These are phyloP conservation scores for Drosophila siamana DNA, from an alignment of 2,888 invertebrate genomes.

Conservation along the genomic window DNA sequence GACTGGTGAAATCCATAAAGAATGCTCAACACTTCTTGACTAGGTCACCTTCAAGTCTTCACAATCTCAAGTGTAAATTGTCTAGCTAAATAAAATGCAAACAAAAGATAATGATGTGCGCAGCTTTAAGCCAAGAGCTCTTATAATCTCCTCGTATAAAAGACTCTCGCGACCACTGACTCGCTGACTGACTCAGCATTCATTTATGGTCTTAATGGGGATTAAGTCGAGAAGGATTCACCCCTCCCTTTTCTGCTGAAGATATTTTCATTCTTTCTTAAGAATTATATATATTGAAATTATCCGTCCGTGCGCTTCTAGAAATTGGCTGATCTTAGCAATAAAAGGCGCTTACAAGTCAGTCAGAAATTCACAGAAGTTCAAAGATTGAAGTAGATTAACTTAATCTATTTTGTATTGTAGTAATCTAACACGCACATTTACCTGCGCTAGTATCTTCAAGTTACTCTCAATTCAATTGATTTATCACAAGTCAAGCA, in stretches of 20 bases:
- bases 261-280: too few species aligned
- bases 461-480: not conserved
- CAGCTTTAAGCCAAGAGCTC: not conserved
- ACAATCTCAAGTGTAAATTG: not conserved
- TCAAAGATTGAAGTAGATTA: not conserved
- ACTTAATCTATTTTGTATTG: not conserved
- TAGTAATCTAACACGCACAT: not conserved
- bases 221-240: not conserved
- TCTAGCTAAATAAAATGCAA: not conserved
- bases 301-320: too few species aligned
- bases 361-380: not conserved
- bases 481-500: not conserved
- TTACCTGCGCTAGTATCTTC: not conserved
- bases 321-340: too few species aligned
- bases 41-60: slow-evolving; percentile 7
- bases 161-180: not conserved
- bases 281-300: too few species aligned
- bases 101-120: not conserved
- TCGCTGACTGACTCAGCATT: not conserved
- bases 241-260: too few species aligned
- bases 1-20: not conserved
- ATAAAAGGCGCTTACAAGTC: too few species aligned
- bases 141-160: not conserved
- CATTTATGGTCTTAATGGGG: not conserved
- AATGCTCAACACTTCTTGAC: not conserved